Percentiles rank a stretch among this genome's conserved stretches.
Conservation (phyloP, 2,113 vertebrate species). For the Aspidoscelis tigris region DNA sequence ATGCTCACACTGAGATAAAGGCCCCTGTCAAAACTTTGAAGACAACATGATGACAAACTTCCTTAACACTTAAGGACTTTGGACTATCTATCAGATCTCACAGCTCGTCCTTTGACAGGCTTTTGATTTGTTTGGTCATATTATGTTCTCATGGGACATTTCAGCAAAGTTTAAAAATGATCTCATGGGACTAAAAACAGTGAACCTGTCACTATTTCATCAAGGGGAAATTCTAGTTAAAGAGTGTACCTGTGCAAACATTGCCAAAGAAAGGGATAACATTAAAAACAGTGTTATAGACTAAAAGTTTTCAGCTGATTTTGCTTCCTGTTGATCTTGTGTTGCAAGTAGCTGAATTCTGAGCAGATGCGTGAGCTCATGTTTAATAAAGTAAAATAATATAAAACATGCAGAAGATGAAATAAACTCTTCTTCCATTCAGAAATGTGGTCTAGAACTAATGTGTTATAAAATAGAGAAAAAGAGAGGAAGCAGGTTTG, state of each 20-base stretch:
- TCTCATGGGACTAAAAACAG: constrained; percentile 45
- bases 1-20: constrained; percentile 56
- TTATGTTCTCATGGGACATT: constrained; percentile 53
- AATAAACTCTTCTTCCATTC: too few species aligned
- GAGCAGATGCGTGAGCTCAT: too few species aligned
- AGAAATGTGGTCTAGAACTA: too few species aligned
- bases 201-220: constrained; percentile 45
- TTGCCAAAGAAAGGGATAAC: neutral
- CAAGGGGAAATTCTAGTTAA: constrained; percentile 52
- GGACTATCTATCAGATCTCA: constrained; percentile 53
- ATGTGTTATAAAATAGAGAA: too few species aligned
- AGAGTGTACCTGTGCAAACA: constrained; percentile 37
- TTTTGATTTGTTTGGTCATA: constrained; percentile 61
- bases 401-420: too few species aligned
- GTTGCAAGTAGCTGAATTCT: neutral
- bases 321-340: constrained; percentile 2
- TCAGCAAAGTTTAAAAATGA: constrained; percentile 58
- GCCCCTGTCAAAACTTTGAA: constrained; percentile 57
- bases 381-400: too few species aligned
- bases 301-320: neutral
- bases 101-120: constrained; percentile 60
- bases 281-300: too few species aligned
- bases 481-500: too few species aligned
- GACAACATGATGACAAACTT: constrained; percentile 57
- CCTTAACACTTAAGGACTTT: constrained; percentile 48